Evolutionary conservation across 53 echinoderm and acorn worm genomes (phyloP), one percentile per base, ranked within the genome.

Genomic region (Echinometra lucunter): DNA sequence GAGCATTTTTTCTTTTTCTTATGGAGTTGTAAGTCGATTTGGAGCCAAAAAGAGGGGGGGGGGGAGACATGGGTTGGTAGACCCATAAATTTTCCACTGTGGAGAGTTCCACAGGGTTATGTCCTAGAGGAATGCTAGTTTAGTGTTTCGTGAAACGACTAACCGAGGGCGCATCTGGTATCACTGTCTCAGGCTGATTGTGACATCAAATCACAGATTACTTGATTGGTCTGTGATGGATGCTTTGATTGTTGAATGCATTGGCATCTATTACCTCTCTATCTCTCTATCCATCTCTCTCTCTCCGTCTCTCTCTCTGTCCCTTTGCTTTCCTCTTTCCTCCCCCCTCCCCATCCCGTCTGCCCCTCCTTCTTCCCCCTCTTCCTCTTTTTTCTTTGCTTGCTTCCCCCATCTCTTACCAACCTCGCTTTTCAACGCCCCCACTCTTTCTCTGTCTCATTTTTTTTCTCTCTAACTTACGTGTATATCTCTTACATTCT

Each of bases 81-180:
- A 9, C 53, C 13, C 53, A 9, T 53, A 53, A 53, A 21, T 63
- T 25, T 63, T 1, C 63, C 3, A 63, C 25, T 23, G 63, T 63
- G 63, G 25, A 5, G 6, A 23, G 63, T 23, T 25, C 63, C 63
- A 21, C 21, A 63, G 63, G 63, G 63, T 63, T 63, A 25, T 4
- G 27, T 23, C 23, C 27, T 7, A 13, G 16, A 13, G n/a, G n/a
- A n/a, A n/a, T n/a, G n/a, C n/a, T n/a, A n/a, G 35, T 72, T 72
- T 35, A 13, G 72, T 32, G 35, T 72, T 78, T 78, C 21, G 78
- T 21, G 78, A 78, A 78, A 40, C 78, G 78, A 42, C 38, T 40
- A 42, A 40, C 4, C 6, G 78, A 78, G 78, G 78, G 9, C 42
- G 38, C 88, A 88, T 88, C 88, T 88, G 88, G 88, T 88, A n/a